Evolutionary conservation across 1,140 invertebrate genomes (phyloP).

Genomic region (Anagrus nilaparvatae): DNA sequence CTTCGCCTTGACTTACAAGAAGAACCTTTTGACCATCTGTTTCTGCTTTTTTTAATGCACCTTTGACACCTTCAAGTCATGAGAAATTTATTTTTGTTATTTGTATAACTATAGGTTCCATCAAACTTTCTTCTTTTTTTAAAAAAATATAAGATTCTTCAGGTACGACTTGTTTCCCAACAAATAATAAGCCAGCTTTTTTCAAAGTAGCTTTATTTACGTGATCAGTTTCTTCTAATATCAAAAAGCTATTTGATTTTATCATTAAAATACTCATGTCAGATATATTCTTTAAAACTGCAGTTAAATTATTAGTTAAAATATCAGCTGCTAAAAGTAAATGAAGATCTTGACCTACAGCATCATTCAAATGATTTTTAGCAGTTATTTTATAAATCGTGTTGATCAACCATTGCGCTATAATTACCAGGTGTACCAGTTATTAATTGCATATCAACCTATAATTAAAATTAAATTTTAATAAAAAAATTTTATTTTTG

Average conservation of each 20-base stretch:
- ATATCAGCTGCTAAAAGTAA: constrained; percentile 53
- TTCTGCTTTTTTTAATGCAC: constrained; percentile 51
- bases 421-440: constrained; percentile 36
- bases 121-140: constrained; percentile 37
- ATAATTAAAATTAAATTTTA: no score
- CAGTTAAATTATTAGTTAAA: constrained; percentile 32
- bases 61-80: constrained; percentile 78
- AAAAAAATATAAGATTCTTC: constrained; percentile 48
- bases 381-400: constrained; percentile 45
- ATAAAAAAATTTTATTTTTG: neutral
- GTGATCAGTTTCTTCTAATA: constrained; percentile 61
- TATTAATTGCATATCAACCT: constrained; percentile 34
- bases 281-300: constrained; percentile 46
- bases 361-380: constrained; percentile 43
- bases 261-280: no score
- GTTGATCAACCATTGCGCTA: constrained; percentile 40
- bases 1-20: constrained; percentile 57
- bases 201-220: constrained; percentile 39
- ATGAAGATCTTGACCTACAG: constrained; percentile 56
- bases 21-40: constrained; percentile 52
- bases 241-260: constrained; percentile 60
- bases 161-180: constrained; percentile 46
- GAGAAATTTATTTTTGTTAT: constrained; percentile 57
- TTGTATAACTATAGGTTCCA: constrained; percentile 43
- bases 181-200: constrained; percentile 39